Conservation (phyloP, 1,140 invertebrate species). For the Dendroctonus valens region DNA sequence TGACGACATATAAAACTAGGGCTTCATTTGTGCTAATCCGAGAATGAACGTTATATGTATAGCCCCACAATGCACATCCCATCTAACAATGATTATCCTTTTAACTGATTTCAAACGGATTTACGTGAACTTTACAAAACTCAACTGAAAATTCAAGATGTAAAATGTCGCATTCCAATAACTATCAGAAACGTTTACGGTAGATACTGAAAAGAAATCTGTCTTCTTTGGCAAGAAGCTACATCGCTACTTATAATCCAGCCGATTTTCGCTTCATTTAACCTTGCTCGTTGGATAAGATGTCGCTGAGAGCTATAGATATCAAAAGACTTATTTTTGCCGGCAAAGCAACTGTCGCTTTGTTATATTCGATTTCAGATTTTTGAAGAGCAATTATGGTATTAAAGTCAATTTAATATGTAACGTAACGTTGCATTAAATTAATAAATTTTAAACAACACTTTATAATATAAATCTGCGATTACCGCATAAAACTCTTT, state of each 20-base stretch:
- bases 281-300: slow-evolving; percentile 9
- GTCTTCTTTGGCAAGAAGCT: slow-evolving; percentile 7
- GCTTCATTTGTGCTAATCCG: background rate
- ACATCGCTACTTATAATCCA: slow-evolving; percentile 20
- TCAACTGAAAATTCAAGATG: background rate
- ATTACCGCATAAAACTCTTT: no score
- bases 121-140: slow-evolving; percentile 1
- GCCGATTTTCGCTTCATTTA: slow-evolving; percentile 18
- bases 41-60: no score
- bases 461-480: no score
- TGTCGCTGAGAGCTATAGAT: slow-evolving; percentile 14
- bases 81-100: background rate
- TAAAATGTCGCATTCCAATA: slow-evolving; percentile 14
- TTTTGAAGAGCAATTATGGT: no score
- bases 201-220: slow-evolving; percentile 18
- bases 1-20: slow-evolving; percentile 1
- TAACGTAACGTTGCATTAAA: no score
- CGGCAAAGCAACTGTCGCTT: no score
- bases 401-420: no score
- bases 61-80: background rate
- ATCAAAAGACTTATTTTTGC: slow-evolving; percentile 15
- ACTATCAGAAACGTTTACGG: slow-evolving; percentile 9
- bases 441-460: no score
- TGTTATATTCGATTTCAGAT: no score
- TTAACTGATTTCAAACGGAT: background rate